Conservation (phyloP, 2,113 vertebrate species). For the Notarius quadriscutis region DNA sequence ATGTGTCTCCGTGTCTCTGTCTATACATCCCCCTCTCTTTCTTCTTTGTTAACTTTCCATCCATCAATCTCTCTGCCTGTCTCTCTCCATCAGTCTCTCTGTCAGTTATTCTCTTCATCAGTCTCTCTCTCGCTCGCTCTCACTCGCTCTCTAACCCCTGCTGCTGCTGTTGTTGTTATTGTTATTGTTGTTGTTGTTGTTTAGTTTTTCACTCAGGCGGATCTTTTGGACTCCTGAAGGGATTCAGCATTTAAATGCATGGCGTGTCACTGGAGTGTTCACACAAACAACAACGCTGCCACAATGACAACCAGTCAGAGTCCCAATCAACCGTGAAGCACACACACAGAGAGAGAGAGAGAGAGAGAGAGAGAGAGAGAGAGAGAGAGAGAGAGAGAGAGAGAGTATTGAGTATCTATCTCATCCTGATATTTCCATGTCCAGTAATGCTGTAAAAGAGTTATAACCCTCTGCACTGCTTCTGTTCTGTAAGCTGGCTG, state of each 20-base stretch:
- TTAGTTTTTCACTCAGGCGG: background rate
- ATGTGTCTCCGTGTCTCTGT: too few species aligned
- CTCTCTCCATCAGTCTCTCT: background rate
- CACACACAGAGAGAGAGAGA: background rate
- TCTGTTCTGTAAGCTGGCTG: background rate
- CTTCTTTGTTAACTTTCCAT: too few species aligned
- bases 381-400: too few species aligned
- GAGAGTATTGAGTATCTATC: background rate
- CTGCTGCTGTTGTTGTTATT: background rate
- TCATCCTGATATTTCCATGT: background rate
- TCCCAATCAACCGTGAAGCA: slow-evolving; percentile 29
- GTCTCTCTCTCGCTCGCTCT: background rate
- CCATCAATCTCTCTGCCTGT: background rate
- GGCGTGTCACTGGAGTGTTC: slow-evolving; percentile 15
- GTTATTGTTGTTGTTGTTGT: background rate
- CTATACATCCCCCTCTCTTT: too few species aligned
- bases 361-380: too few species aligned
- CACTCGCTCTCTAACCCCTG: background rate
- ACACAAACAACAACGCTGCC: slow-evolving; percentile 31
- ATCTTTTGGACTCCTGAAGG: slow-evolving; percentile 10
- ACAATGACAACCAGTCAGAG: slow-evolving; percentile 45
- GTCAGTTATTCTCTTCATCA: background rate
- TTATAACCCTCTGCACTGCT: background rate
- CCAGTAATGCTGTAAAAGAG: background rate
- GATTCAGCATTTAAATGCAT: slow-evolving; percentile 15